Base-by-base conservation (phyloP, 2,113 vertebrate species). In the Neotoma lepida region DNA sequence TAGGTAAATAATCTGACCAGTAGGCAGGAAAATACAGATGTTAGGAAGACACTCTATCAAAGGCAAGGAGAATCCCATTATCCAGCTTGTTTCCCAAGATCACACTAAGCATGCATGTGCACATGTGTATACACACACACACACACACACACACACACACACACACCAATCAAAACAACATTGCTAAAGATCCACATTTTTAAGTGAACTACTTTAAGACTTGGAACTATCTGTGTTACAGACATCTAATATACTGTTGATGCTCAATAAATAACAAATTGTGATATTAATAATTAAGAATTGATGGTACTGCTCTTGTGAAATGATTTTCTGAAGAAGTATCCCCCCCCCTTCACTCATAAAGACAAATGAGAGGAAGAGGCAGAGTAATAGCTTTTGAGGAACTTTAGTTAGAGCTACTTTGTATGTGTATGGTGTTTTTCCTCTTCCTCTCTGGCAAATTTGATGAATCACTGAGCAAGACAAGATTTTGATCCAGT, bases 261-360 rank as follows among this genome's bases (percentile, higher is more conserved):
- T 97, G 93, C 88, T 95, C 77, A 92, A 90, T 96, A 96, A 96
- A 97, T 96, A 96, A 97, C 85, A 96, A 90, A 94, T 86, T 2
- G 1, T 94, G 94, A 70, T 94, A 93, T 96, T 97, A 96, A 96
- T 97, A 96, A 97, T 97, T 97, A 97, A 96, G 94, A 97, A 96
- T 86, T 96, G 91, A 96, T 92, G 94, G 93, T 92, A 46, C 88
- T 95, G 76, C 58, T 96, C 92, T 77, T 82, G 49, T 86, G 70
- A 96, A 97, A 93, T 96, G 95, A 88, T 96, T 95, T 96, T 80
- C 71, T 51, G 76, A 94, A 96, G 93, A 96, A 93, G 96, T 96
- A 96, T 90, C 94, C 35, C 91, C 94, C 35, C 91, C 87, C 77
- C 68, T 86, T 97, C 86, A 86, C 58, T 93, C 93, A 96, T 90